Evolutionary conservation across 1,140 invertebrate species (phyloP).

Genomic region (Caerostris extrusa): DNA sequence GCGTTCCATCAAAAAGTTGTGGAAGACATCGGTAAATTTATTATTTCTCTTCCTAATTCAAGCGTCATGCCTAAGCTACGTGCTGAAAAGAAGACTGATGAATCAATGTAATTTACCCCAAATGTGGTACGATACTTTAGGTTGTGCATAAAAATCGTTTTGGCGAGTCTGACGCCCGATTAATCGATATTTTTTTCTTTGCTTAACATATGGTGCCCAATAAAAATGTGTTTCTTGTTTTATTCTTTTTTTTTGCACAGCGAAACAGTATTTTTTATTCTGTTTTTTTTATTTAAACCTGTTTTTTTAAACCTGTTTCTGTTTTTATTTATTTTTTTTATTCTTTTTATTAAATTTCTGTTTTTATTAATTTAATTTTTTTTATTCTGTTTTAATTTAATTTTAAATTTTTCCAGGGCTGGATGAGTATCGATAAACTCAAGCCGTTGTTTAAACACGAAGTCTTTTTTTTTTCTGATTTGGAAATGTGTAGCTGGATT

Average conservation of each 20-base stretch:
- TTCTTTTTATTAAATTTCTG: too few relatives aligned
- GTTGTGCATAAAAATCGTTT: constrained; percentile 15
- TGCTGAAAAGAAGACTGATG: constrained; percentile 45
- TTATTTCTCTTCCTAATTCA: constrained; percentile 63
- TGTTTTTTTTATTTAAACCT: too few relatives aligned
- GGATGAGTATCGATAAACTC: too few relatives aligned
- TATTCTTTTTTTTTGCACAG: neutral
- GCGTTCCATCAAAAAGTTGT: constrained; percentile 53
- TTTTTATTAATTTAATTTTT: too few relatives aligned
- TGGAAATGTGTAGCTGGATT: neutral
- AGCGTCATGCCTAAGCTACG: constrained; percentile 1
- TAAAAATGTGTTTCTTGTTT: too few relatives aligned
- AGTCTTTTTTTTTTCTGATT: neutral
- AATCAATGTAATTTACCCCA: constrained; percentile 45
- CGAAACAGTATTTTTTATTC: neutral
- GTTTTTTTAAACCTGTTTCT: too few relatives aligned
- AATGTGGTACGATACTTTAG: neutral
- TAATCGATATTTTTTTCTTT: constrained; percentile 47
- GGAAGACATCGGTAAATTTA: constrained; percentile 67
- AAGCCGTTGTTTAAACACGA: constrained; percentile 18
- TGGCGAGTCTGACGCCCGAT: neutral
- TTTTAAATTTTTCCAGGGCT: neutral
- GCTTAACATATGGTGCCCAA: too few relatives aligned
- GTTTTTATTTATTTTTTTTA: constrained; percentile 25
- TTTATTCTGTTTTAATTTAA: too few relatives aligned